phyloP scores from a whole-genome alignment of 1,140 invertebrate species.

The Cotesia chilonis region DNA sequence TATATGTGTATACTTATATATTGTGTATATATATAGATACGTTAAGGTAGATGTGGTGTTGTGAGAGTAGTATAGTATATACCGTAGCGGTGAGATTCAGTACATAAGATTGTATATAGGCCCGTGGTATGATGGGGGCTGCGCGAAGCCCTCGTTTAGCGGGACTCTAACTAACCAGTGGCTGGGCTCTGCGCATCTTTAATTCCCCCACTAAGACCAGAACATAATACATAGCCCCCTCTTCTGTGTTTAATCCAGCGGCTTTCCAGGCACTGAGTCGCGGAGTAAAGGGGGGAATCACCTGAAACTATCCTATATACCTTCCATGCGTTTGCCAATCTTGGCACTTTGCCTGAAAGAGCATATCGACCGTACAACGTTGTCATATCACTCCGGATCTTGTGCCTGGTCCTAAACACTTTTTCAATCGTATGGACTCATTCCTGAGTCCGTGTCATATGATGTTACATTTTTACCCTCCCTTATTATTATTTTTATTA shows the following conservation, averaged over 20 bases:
- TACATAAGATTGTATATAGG: conserved; percentile 52
- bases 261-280: conserved; percentile 45
- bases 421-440: background rate
- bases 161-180: conserved; percentile 30
- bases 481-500: background rate
- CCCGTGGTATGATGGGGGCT: conserved; percentile 51
- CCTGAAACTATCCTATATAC: conserved; percentile 56
- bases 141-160: conserved; percentile 45
- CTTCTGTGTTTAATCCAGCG: conserved; percentile 51
- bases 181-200: conserved; percentile 59
- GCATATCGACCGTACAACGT: conserved; percentile 66
- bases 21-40: too few species aligned
- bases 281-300: conserved; percentile 35
- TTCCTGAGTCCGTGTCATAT: background rate
- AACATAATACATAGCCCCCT: conserved; percentile 34
- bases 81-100: background rate
- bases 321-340: conserved; percentile 61
- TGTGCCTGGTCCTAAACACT: conserved; percentile 11
- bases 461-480: background rate
- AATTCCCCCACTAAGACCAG: conserved; percentile 47
- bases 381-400: conserved; percentile 58
- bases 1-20: conserved; percentile 47
- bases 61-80: too few species aligned
- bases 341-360: conserved; percentile 68
- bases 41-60: too few species aligned